phyloP scores from a whole-genome alignment of 2,888 invertebrate genomes.

The Axea sp. region DNA sequence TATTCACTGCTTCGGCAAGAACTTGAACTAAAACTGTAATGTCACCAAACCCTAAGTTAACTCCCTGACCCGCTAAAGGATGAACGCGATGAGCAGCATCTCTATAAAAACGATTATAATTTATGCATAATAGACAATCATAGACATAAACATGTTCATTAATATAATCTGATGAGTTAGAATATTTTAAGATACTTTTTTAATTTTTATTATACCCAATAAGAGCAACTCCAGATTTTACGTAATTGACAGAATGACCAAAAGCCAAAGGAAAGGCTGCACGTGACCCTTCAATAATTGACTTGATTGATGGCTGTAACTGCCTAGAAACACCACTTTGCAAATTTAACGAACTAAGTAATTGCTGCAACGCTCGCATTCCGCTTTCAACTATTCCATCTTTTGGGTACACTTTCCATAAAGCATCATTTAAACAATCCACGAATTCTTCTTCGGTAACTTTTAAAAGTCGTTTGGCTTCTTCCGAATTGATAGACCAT shows the following conservation, averaged over 20 bases:
- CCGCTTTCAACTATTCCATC: slow-evolving; percentile 81
- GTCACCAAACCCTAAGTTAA: slow-evolving; percentile 98
- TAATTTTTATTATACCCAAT: too few species aligned
- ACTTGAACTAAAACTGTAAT: slow-evolving; percentile 86
- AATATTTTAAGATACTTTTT: too few species aligned
- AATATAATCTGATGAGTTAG: background rate
- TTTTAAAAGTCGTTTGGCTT: slow-evolving; percentile 87
- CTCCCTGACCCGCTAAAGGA: slow-evolving; percentile 98
- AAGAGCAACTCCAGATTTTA: slow-evolving; percentile 89
- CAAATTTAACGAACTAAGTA: slow-evolving; percentile 78
- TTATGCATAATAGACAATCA: too few species aligned
- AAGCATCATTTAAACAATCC: slow-evolving; percentile 91
- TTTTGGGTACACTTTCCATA: slow-evolving; percentile 85
- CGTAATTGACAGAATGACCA: slow-evolving; percentile 93
- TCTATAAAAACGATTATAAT: slow-evolving; percentile 80
- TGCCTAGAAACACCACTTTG: slow-evolving; percentile 81
- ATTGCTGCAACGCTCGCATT: slow-evolving; percentile 81
- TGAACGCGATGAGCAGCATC: slow-evolving; percentile 96
- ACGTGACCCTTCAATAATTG: slow-evolving; percentile 83
- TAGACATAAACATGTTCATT: background rate
- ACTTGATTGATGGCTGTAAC: slow-evolving; percentile 86
- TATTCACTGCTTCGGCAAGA: slow-evolving; percentile 85
- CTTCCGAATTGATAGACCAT: slow-evolving; percentile 90
- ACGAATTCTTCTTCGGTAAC: slow-evolving; percentile 90
- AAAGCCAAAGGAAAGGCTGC: slow-evolving; percentile 96